Evolutionary conservation across 2,888 invertebrate species (phyloP).

Genomic region (Pachycephus smyrnensis): DNA sequence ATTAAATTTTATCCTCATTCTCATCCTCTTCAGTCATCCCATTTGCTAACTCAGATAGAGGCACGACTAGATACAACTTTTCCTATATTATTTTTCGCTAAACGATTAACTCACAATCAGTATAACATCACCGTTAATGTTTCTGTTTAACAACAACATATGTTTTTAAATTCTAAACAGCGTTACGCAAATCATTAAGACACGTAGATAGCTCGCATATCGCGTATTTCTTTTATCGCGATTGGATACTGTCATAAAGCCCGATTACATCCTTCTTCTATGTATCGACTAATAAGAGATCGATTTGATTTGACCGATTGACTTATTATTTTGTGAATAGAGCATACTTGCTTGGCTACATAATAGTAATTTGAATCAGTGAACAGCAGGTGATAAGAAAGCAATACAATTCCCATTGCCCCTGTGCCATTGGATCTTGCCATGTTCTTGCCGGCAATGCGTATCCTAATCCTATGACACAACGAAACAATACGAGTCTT

Average conservation of each 20-base stretch:
- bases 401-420: no score
- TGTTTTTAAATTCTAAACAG: not conserved
- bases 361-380: no score
- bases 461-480: no score
- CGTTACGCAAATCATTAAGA: not conserved
- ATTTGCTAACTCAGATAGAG: not conserved
- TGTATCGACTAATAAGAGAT: not conserved
- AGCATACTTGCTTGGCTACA: no score
- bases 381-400: no score
- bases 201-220: not conserved
- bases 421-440: no score
- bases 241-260: not conserved
- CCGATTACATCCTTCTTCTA: not conserved
- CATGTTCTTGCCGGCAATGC: no score
- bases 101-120: not conserved
- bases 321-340: no score
- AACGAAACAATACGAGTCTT: no score
- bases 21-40: not conserved
- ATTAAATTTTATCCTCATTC: not conserved
- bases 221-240: not conserved
- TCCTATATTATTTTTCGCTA: not conserved
- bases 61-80: not conserved
- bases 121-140: not conserved
- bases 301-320: no score
- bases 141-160: not conserved